These are phyloP conservation scores for Danaus plexippus DNA, from an alignment of 1,140 invertebrate genomes.

Conservation along the genomic window DNA sequence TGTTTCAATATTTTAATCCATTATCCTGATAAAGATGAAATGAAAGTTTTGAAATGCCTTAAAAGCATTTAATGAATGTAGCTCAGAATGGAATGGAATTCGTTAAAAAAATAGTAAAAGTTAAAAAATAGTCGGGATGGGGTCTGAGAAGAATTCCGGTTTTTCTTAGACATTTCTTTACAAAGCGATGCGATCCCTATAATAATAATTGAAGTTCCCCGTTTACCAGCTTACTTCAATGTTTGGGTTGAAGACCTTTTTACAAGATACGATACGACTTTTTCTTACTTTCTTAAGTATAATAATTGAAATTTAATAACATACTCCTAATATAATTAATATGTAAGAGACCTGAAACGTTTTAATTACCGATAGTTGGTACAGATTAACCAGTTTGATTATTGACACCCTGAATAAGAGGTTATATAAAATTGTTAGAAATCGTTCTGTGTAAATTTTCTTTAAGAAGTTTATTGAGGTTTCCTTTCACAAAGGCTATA, in stretches of 20 bases:
- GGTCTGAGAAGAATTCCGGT: conserved; percentile 12
- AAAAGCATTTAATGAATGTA: conserved; percentile 37
- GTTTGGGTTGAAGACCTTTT: conserved; percentile 3
- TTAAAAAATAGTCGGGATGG: conserved; percentile 31
- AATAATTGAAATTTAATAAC: too few species aligned
- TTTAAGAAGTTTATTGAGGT: too few species aligned
- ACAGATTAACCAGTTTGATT: too few species aligned
- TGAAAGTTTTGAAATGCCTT: conserved; percentile 6
- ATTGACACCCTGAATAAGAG: too few species aligned
- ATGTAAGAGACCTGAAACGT: too few species aligned
- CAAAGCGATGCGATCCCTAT: conserved; percentile 12
- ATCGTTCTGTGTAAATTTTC: too few species aligned
- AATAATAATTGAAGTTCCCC: conserved; percentile 12
- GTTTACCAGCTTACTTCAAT: conserved; percentile 8
- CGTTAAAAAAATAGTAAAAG: conserved; percentile 30
- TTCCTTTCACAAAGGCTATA: too few species aligned
- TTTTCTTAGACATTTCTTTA: conserved; percentile 13
- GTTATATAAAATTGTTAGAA: background rate
- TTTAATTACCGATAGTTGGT: too few species aligned
- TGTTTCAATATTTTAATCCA: too few species aligned
- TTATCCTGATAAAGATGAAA: conserved; percentile 1
- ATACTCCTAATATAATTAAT: too few species aligned
- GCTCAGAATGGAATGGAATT: conserved; percentile 33
- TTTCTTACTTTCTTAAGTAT: too few species aligned
- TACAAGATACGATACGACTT: too few species aligned